These are phyloP conservation scores for Heteronetta atricapilla DNA, from an alignment of 2,113 vertebrate genomes.

Conservation along the genomic window DNA sequence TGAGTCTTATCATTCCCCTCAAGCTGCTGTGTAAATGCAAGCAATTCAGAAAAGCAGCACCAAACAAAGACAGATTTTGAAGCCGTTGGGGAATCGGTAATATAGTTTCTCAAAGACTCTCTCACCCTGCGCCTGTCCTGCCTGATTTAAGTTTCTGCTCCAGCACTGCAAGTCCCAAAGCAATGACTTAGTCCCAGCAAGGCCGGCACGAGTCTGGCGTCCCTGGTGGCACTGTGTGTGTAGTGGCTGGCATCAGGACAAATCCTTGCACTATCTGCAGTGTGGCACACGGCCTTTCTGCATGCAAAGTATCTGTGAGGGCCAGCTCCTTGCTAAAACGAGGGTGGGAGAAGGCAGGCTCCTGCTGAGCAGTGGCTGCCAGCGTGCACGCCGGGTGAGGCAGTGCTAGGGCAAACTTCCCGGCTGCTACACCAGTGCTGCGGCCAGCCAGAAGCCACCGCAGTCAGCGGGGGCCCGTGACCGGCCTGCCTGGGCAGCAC, in stretches of 20 bases:
- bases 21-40: slow-evolving; percentile 35
- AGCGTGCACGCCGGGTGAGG: accelerated
- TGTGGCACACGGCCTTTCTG: accelerated
- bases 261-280: no score
- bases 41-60: slow-evolving; percentile 27
- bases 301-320: accelerated
- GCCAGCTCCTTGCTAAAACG: background rate
- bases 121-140: background rate
- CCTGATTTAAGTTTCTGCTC: background rate
- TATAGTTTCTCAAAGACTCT: background rate
- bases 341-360: background rate
- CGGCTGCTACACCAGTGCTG: accelerated
- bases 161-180: background rate
- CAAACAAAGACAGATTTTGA: slow-evolving; percentile 18
- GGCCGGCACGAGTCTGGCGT: accelerated
- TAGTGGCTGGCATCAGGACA: background rate
- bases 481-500: accelerated
- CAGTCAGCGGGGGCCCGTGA: accelerated
- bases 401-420: background rate
- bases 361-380: background rate
- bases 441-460: background rate
- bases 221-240: accelerated
- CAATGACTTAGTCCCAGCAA: background rate
- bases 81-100: background rate
- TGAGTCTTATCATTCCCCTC: slow-evolving; percentile 60